Evolutionary conservation across 2,888 invertebrate species (phyloP), one percentile per base, ranked within the genome.

Genomic region (Cecidostiba fungosa): DNA sequence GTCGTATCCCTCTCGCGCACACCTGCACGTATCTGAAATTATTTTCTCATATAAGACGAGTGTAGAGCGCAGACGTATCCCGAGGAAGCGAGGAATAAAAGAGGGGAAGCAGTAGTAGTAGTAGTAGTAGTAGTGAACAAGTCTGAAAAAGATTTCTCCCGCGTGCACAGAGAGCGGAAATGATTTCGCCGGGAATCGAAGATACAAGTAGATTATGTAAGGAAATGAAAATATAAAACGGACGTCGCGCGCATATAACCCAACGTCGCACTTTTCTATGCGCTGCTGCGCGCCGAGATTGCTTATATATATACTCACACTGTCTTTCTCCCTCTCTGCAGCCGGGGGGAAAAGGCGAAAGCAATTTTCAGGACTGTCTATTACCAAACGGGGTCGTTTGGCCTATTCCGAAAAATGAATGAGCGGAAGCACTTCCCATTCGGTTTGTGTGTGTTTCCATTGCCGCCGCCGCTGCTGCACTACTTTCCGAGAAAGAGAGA

Each of bases 291-390:
- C 72, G n/a, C 29, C 23, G 62, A 54, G 66, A 80, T 84, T 84
- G 79, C 84, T 79, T 79, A 72, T 73, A 10, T 50, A 69, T 26
- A n/a, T 36, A 23, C n/a, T n/a, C n/a, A n/a, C n/a, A n/a, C n/a
- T n/a, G 50, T 32, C 54, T 29, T 36, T 50, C 47, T 14, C 3
- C 1, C 16, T 50, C 54, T 19, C 5, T 19, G 54, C 19, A 19
- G 19, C 19, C 54, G n/a, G n/a, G 6, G 47, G 85, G 29, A 80
- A 54, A 73, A 73, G 54, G n/a, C 70, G 43, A 76, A 79, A 81
- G 84, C 82, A 77, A 86, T 85, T 82, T 79, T 86, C 77, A 36
- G 69, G 19, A 23, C 81, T 77, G 83, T 82, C 76, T 54, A 80
- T 74, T 72, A 59, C 32, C 43, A 14, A 77, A 69, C 36, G 70